Evolutionary conservation across 2,888 invertebrate genomes (phyloP), one percentile per base, ranked within the genome.

Genomic region (Xestia rhomboidea): DNA sequence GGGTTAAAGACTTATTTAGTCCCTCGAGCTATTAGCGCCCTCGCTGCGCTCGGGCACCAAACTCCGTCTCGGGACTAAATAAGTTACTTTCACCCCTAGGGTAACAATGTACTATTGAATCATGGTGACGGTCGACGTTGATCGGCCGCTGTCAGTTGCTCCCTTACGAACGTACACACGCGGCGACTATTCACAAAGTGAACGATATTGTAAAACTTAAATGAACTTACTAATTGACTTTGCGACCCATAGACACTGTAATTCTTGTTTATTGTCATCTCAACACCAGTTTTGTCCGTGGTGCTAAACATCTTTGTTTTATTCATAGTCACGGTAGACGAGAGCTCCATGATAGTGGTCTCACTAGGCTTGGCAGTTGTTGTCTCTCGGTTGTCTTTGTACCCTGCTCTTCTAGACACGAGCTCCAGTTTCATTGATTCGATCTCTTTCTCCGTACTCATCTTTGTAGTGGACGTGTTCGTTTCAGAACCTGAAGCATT

Each of bases 351-450:
- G 11, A 78, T 75, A 63, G 80, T 84, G 34, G 79, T 71, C 71
- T 77, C 77, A 79, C 73, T 87, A 68, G 79, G 73, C 34, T 82
- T 78, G 15, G 81, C 73, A 27, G 85, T 80, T 82, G 89, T 79
- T 77, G 88, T 92, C 57, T 89, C 89, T 30, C 94, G 93, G 68
- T 92, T 92, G 84, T 95, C 93, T 83, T 95, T 85, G 82, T 92
- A 95, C 8, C 96, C 96, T 60, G 93, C 96, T 82, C 95, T 90
- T 88, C 91, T 94, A 13, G 95, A 91, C 27, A 95, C 89, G 21
- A 91, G 89, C 30, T 91, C 93, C 60, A 85, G 71, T 71, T 87
- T 89, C 24, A 76, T 70, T 11, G 69, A 71, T 66, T 75, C 63
- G 24, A 27, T 78, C n/a, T 69, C 60, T 27, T 10, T 38, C n/a